These are phyloP conservation scores for Anticlea derivata DNA, from an alignment of 2,888 invertebrate genomes.

Conservation along the genomic window DNA sequence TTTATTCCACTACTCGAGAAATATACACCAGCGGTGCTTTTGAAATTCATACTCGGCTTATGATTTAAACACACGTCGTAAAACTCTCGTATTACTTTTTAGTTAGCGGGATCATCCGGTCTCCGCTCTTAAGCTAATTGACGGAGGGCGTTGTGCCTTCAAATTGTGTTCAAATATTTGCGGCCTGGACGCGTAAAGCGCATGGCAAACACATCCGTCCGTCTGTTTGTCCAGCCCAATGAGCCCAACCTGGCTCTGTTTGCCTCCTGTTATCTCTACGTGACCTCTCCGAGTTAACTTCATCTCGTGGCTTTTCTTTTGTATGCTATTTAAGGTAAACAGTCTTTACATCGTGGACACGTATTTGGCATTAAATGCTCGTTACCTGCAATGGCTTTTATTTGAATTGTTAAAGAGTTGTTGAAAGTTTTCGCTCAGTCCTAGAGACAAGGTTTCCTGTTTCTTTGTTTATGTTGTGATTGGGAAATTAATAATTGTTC, in stretches of 20 bases:
- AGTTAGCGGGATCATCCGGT: conserved; percentile 47
- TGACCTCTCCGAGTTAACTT: conserved; percentile 58
- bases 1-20: conserved; percentile 46
- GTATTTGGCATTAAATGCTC: conserved; percentile 48
- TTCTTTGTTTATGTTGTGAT: not conserved
- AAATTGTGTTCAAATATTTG: conserved; percentile 79
- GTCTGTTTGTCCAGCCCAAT: conserved; percentile 68
- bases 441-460: conserved; percentile 10
- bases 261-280: conserved; percentile 60
- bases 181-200: conserved; percentile 61
- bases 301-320: conserved; percentile 50
- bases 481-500: conserved; percentile 25
- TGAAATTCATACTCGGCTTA: conserved; percentile 48
- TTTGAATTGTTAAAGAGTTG: conserved; percentile 21
- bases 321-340: conserved; percentile 50
- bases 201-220: conserved; percentile 61
- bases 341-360: conserved; percentile 56
- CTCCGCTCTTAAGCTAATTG: conserved; percentile 57
- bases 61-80: conserved; percentile 29
- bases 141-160: conserved; percentile 70
- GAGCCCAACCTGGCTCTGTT: conserved; percentile 56
- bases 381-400: conserved; percentile 31
- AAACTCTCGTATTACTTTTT: conserved; percentile 41
- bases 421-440: conserved; percentile 15
- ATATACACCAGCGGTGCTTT: conserved; percentile 46